phyloP scores from a whole-genome alignment of 2,888 invertebrate genomes.

The Caenorhabditis uteleia region DNA sequence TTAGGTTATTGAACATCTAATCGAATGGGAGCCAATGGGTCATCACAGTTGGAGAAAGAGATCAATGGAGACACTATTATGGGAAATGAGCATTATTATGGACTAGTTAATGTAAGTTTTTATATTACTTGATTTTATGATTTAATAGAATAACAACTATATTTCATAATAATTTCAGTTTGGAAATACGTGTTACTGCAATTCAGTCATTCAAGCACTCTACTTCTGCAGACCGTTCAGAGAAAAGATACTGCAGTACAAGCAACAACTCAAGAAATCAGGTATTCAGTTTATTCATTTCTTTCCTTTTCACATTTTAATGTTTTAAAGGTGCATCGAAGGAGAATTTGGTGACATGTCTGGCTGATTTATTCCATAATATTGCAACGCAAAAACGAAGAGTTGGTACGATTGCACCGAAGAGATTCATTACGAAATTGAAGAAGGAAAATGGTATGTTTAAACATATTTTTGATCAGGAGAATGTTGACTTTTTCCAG shows the following conservation, averaged over 20 bases:
- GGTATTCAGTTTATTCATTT: conserved; percentile 32
- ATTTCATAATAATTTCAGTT: conserved; percentile 74
- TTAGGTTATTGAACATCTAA: no score
- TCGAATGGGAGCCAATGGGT: conserved; percentile 99
- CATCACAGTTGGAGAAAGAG: conserved; percentile 98
- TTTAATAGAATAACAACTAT: background rate
- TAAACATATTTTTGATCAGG: background rate
- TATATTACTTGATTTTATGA: background rate
- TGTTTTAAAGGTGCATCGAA: conserved; percentile 74
- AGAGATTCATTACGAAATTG: conserved; percentile 96
- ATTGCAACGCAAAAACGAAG: conserved; percentile 99
- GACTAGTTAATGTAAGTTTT: conserved; percentile 90
- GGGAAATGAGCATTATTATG: conserved; percentile 98
- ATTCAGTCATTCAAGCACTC: conserved; percentile 97
- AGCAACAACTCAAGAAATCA: conserved; percentile 73
- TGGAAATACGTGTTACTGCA: conserved; percentile 99
- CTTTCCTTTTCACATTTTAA: background rate
- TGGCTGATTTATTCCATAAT: conserved; percentile 97
- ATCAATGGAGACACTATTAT: conserved; percentile 98
- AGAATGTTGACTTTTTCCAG: conserved; percentile 74
- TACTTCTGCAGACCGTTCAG: conserved; percentile 99
- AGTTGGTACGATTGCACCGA: conserved; percentile 97
- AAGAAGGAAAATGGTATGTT: conserved; percentile 93
- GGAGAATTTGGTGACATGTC: conserved; percentile 94
- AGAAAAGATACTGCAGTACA: conserved; percentile 96